Evolutionary conservation across 2,888 invertebrate species (phyloP).

Genomic region (Tenthredo scrophulariae): DNA sequence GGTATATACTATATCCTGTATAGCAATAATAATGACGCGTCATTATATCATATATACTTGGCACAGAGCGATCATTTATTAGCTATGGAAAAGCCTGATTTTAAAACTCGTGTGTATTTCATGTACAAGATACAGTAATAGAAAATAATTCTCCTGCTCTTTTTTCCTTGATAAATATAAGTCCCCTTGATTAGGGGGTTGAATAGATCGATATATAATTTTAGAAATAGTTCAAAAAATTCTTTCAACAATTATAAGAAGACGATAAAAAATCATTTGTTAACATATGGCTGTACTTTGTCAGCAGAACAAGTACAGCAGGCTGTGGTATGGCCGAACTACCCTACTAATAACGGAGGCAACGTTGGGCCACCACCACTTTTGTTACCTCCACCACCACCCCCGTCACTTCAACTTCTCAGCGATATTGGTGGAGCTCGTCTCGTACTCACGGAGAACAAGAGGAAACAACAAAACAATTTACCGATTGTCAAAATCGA

Average conservation of each 20-base stretch:
- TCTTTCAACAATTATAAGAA: background rate
- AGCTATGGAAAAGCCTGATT: no score
- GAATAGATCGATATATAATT: background rate
- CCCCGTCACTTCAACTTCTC: conserved; percentile 84
- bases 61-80: no score
- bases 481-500: conserved; percentile 86
- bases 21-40: no score
- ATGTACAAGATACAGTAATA: no score
- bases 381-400: conserved; percentile 80
- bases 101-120: no score
- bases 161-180: background rate
- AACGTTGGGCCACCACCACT: conserved; percentile 77
- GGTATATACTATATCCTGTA: no score
- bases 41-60: no score
- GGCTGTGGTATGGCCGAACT: conserved; percentile 88
- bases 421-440: conserved; percentile 81
- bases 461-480: conserved; percentile 81
- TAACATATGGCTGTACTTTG: background rate
- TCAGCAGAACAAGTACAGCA: conserved; percentile 84
- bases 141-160: no score
- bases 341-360: conserved; percentile 79
- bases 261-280: background rate
- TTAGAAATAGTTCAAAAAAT: background rate
- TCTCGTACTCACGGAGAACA: conserved; percentile 82
- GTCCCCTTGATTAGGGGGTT: background rate